Evolutionary conservation across 1,140 invertebrate genomes (phyloP).

Genomic region (Ectropis grisescens): DNA sequence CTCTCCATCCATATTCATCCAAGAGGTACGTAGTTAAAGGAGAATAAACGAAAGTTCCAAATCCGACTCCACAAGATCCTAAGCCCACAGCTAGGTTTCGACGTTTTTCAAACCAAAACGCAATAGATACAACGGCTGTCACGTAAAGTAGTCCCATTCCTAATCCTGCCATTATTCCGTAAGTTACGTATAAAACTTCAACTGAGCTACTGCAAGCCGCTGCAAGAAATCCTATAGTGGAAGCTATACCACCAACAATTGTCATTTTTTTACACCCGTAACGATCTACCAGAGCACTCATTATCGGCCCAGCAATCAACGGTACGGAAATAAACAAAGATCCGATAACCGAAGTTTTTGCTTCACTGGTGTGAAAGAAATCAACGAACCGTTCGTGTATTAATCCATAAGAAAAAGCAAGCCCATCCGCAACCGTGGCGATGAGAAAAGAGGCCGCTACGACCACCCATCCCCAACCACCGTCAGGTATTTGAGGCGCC

Average conservation of each 20-base stretch:
- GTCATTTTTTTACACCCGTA: conserved; percentile 90
- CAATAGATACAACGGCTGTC: conserved; percentile 92
- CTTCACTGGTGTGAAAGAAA: conserved; percentile 84
- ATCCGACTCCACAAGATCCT: conserved; percentile 90
- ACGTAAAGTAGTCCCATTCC: conserved; percentile 90
- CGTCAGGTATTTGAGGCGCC: conserved; percentile 75
- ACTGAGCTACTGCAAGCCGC: conserved; percentile 81
- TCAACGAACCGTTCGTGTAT: conserved; percentile 87
- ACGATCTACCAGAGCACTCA: conserved; percentile 88
- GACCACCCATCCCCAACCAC: conserved; percentile 91
- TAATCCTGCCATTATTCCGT: conserved; percentile 87
- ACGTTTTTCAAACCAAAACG: conserved; percentile 96
- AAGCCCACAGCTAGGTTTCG: conserved; percentile 93
- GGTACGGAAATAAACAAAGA: conserved; percentile 92
- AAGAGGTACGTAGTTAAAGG: conserved; percentile 82
- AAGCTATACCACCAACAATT: conserved; percentile 82
- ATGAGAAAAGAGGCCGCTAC: conserved; percentile 87
- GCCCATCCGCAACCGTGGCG: conserved; percentile 92
- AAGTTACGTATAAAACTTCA: conserved; percentile 84
- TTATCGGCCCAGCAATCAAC: conserved; percentile 86
- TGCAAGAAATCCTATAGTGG: conserved; percentile 83
- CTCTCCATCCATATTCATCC: conserved; percentile 86
- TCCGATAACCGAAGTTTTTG: conserved; percentile 89
- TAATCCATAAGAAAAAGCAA: conserved; percentile 93
- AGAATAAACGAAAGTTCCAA: conserved; percentile 89